Evolutionary conservation across 1,140 invertebrate species (phyloP), one percentile per base, ranked within the genome.

Genomic region (Pseudobourletiella spinata): DNA sequence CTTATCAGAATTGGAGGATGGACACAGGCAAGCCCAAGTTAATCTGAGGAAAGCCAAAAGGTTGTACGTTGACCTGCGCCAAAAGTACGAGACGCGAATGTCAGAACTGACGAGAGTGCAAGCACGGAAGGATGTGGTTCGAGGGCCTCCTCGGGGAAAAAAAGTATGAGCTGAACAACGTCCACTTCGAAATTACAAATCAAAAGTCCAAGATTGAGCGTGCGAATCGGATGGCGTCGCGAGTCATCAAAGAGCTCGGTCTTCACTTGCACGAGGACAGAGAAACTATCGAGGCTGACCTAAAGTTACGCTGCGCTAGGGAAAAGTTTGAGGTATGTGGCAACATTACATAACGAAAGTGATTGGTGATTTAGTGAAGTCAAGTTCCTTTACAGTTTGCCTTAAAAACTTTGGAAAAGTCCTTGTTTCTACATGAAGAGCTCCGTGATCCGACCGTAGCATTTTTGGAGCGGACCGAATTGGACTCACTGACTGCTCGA

Each of bases 201-300:
- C 68, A 70, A 44, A 65, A 65, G 28, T 30, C 26, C 14, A 67
- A 67, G 57, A 67, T 67, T 46, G 25, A 65, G 1, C 29, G 68
- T 16, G 65, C 68, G 2, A 63, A 48, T 20, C 4, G 48, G 14
- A 50, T 63, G 39, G 30, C 65, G 1, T 43, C 32, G 16, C 42
- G 52, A 28, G 57, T 67, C 2, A 43, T 65, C 16, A 25, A 35
- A 42, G 56, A 65, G 29, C 39, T 70, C 20, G 52, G 56, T 14
- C 28, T 58, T 26, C 51, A 63, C 18, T 18, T 29, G 11, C 25
- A 54, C 3, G 26, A 30, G 16, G 66, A 68, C n/a, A 51, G 29
- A 48, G 32, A 61, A 22, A 3, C 46, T 3, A 52, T 68, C 18
- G 59, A 64, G 35, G 15, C 25, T 3, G 66, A 68, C 28, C 28